These are phyloP conservation scores for Rhineura floridana DNA, from an alignment of 2,113 vertebrate genomes.

Conservation along the genomic window DNA sequence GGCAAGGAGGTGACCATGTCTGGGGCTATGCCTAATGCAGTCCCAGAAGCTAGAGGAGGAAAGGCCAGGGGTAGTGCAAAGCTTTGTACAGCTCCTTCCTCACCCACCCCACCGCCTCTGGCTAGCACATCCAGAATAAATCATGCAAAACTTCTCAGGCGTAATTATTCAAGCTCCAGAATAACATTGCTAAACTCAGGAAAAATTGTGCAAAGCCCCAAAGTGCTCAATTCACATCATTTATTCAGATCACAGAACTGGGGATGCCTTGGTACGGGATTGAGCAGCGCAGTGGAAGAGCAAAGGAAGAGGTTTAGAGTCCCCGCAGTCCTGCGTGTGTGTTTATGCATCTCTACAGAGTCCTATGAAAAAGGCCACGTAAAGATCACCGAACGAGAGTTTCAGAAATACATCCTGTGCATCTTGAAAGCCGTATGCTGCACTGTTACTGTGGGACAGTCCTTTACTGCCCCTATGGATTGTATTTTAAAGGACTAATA, in stretches of 20 bases:
- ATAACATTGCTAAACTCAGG: background rate
- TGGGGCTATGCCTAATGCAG: background rate
- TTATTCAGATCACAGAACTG: slow-evolving; percentile 1
- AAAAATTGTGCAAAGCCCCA: background rate
- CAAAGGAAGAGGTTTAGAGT: background rate
- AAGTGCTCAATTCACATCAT: background rate
- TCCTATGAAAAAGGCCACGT: background rate
- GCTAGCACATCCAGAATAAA: too few relatives aligned
- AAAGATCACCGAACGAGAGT: background rate
- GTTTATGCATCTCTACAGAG: background rate
- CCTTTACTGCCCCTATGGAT: background rate
- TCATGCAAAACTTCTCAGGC: background rate
- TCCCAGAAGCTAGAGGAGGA: background rate
- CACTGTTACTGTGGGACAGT: background rate
- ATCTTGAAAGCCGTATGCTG: too few relatives aligned
- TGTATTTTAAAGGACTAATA: too few relatives aligned
- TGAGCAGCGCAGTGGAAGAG: background rate
- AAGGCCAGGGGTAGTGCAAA: background rate
- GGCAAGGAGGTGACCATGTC: background rate
- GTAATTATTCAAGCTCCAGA: background rate
- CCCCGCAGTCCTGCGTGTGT: background rate
- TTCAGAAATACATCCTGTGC: background rate
- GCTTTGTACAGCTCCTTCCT: background rate
- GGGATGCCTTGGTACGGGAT: background rate
- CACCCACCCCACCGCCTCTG: background rate